A percentile compares a stretch with the other conserved stretches of the same genome.
Evolutionary conservation across 1,140 invertebrate species (phyloP).

Genomic region (Calliopsis andreniformis): DNA sequence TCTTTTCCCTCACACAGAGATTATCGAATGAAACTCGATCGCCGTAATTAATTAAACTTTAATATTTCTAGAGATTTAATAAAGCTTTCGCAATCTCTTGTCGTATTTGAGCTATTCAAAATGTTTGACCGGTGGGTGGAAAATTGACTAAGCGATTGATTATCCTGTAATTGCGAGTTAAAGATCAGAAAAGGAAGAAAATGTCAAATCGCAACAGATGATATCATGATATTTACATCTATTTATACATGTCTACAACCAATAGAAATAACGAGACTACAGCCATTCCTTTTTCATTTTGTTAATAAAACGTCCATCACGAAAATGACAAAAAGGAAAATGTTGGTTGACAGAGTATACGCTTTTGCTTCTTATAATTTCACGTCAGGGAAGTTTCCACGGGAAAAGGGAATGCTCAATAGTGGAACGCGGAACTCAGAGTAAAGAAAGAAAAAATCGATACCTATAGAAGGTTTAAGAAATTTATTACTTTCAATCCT

Average conservation of each 20-base stretch:
- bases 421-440: background rate
- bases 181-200: background rate
- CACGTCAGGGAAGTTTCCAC: background rate
- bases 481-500: constrained; percentile 25
- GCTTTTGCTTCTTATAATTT: background rate
- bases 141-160: background rate
- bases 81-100: background rate
- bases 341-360: background rate
- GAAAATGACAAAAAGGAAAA: background rate
- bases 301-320: background rate
- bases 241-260: constrained; percentile 5
- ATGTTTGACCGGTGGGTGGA: too few relatives aligned
- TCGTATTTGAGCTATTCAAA: background rate
- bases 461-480: background rate
- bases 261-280: background rate
- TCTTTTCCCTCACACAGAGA: too few relatives aligned
- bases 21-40: background rate
- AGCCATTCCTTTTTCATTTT: background rate
- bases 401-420: background rate
- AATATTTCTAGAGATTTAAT: background rate
- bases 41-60: constrained; percentile 33
- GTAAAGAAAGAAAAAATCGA: background rate
- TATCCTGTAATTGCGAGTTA: constrained; percentile 26
- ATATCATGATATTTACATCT: background rate
- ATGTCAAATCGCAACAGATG: background rate